phyloP scores from a whole-genome alignment of 2,888 invertebrate species.

The Diadromus collaris region DNA sequence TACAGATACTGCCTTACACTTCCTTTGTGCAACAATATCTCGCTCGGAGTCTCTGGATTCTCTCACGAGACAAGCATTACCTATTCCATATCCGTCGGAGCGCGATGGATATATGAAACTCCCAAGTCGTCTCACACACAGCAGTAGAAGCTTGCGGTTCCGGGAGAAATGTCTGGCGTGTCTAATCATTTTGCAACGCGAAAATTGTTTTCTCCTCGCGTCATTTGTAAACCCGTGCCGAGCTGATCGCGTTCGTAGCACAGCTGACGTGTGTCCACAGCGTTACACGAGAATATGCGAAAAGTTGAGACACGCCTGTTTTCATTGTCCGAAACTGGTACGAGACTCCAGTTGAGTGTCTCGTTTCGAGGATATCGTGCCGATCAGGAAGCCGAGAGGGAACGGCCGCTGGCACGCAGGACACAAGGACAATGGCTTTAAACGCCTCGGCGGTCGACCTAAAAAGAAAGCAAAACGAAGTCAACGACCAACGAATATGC shows the following conservation, averaged over 20 bases:
- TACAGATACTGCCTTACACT: conserved; percentile 36
- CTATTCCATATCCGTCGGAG: conserved; percentile 51
- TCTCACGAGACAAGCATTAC: conserved; percentile 51
- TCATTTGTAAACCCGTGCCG: conserved; percentile 1
- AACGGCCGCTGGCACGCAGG: conserved; percentile 44
- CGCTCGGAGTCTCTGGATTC: conserved; percentile 35
- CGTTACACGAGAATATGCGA: neutral
- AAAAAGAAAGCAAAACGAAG: conserved; percentile 53
- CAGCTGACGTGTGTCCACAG: conserved; percentile 6
- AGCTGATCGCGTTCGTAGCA: conserved; percentile 15
- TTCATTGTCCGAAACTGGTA: conserved; percentile 44
- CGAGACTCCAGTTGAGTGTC: conserved; percentile 36
- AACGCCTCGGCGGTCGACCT: neutral
- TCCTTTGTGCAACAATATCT: conserved; percentile 36
- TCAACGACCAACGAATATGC: conserved; percentile 20
- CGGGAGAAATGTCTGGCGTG: conserved; percentile 48
- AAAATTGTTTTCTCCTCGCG: conserved; percentile 31
- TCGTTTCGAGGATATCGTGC: conserved; percentile 45
- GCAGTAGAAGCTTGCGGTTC: conserved; percentile 29
- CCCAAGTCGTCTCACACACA: neutral
- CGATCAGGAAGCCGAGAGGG: conserved; percentile 60
- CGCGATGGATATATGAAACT: neutral
- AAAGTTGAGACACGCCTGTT: conserved; percentile 57
- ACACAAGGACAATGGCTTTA: conserved; percentile 57
- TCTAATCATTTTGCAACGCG: conserved; percentile 45